Evolutionary conservation across 2,888 invertebrate species (phyloP).

Genomic region (Ditylenchus weischeri): DNA sequence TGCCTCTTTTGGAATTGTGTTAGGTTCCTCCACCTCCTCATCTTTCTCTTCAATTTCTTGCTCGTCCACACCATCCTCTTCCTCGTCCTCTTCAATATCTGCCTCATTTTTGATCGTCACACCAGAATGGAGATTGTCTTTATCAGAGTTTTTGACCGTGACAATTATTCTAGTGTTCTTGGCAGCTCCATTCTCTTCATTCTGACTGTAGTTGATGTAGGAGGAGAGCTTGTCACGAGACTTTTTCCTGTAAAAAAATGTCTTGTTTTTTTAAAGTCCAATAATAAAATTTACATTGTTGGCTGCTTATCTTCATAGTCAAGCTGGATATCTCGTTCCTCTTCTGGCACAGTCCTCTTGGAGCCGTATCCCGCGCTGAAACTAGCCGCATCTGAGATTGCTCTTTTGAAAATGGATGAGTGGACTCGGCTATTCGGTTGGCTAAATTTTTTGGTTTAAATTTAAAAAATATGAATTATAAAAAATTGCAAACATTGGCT

Average conservation of each 20-base stretch:
- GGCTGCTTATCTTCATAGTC: conserved; percentile 9
- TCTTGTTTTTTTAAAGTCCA: too few species aligned
- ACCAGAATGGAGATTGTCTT: background rate
- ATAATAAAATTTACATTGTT: background rate
- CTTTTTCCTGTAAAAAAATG: too few species aligned
- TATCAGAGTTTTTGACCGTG: background rate
- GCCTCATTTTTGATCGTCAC: conserved; percentile 4
- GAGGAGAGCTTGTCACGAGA: too few species aligned
- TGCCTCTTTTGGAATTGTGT: background rate
- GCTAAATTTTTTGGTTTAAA: background rate
- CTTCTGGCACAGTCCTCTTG: background rate
- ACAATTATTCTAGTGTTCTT: conserved; percentile 4
- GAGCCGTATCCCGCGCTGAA: conserved; percentile 7
- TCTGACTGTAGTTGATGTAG: too few species aligned
- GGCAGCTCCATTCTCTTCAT: too few species aligned
- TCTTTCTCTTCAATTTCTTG: background rate
- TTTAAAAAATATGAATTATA: too few species aligned
- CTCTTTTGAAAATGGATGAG: conserved; percentile 9
- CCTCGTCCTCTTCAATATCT: conserved; percentile 2
- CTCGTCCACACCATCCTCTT: background rate
- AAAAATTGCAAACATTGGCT: background rate
- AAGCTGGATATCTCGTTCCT: background rate
- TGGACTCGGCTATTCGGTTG: conserved; percentile 6
- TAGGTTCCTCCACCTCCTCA: background rate
- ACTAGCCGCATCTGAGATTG: conserved; percentile 16